Base-by-base conservation (phyloP, 1,140 invertebrate species). In the Lasioglossum albipes region DNA sequence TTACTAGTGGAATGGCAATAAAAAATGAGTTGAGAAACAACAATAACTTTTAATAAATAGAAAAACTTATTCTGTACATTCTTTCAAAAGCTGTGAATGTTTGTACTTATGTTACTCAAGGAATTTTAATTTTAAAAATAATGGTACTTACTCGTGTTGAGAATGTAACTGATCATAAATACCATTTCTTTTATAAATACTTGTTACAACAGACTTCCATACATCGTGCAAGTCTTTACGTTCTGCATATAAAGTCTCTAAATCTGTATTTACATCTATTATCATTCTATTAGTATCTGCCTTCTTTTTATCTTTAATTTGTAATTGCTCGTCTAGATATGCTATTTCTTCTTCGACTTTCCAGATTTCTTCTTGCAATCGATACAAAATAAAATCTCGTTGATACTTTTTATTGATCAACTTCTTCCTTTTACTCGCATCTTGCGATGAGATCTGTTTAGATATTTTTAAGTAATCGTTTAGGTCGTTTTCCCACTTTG, bases 121-220 rank as follows among this genome's bases (percentile, higher is more conserved):
- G 27, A 69, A 70, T 74, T 49, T 31, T 49, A 31, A 36, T 67
- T 36, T 73, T 36, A 1, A 36, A 27, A n/a, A 59, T n/a, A 9
- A 7, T 3, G 69, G 68, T 70, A 91, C 90, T 91, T 91, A 96
- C 95, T 88, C 91, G 86, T 95, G 94, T 83, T 96, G 95, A 76
- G 93, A 86, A 41, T 92, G 91, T 5, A 96, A 93, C 83, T 95
- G 95, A 80, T 95, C 94, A 68, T 95, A 93, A 7, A 95, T 94
- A 88, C 95, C 95, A 89, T 97, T 96, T 59, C 96, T 91, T 62
- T 95, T 94, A 54, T 94, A 93, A 80, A 97, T 96, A 74, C 95
- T 95, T 7, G 95, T 91, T 31, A 97, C 93, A 27, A 96, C 95
- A 12, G 95, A 95, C 88, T 96, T 96, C 96, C 96, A 97, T 13